Evolutionary conservation across 2,888 invertebrate genomes (phyloP).

Genomic region (Bhutanitis thaidina): DNA sequence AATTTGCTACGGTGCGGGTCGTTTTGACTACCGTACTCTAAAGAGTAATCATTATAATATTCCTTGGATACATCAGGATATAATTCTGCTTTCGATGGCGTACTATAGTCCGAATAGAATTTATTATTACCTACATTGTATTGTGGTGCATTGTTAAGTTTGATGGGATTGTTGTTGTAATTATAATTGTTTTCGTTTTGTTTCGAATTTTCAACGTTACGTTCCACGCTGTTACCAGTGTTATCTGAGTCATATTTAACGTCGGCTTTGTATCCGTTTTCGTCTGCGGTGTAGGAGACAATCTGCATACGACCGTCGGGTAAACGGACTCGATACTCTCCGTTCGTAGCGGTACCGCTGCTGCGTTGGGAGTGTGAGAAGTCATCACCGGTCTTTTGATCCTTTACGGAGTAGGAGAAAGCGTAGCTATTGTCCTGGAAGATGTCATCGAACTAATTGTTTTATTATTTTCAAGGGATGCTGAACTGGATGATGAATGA

Average conservation of each 20-base stretch:
- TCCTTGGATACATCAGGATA: conserved; percentile 52
- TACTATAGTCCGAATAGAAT: conserved; percentile 14
- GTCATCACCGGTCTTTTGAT: conserved; percentile 82
- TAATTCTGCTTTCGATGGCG: conserved; percentile 32
- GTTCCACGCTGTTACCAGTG: conserved; percentile 31
- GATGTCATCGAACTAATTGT: no score
- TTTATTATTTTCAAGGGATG: no score
- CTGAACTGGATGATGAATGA: no score
- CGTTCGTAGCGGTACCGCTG: conserved; percentile 81
- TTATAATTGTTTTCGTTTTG: conserved; percentile 17
- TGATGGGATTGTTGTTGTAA: background rate
- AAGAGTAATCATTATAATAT: conserved; percentile 52
- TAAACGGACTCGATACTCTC: conserved; percentile 84
- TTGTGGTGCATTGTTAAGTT: conserved; percentile 3
- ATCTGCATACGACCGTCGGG: conserved; percentile 84
- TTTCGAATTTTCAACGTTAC: conserved; percentile 7
- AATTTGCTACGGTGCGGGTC: conserved; percentile 54
- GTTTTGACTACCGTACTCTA: conserved; percentile 34
- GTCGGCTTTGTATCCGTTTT: conserved; percentile 83
- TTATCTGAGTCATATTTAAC: conserved; percentile 78
- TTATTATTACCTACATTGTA: conserved; percentile 22
- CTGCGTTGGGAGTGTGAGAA: conserved; percentile 84
- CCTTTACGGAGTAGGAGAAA: conserved; percentile 83
- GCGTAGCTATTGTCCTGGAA: conserved; percentile 79
- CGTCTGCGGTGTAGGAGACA: conserved; percentile 84